phyloP scores from a whole-genome alignment of 2,797 vertebrate genomes.

The Heteromormyrus szaboi region DNA sequence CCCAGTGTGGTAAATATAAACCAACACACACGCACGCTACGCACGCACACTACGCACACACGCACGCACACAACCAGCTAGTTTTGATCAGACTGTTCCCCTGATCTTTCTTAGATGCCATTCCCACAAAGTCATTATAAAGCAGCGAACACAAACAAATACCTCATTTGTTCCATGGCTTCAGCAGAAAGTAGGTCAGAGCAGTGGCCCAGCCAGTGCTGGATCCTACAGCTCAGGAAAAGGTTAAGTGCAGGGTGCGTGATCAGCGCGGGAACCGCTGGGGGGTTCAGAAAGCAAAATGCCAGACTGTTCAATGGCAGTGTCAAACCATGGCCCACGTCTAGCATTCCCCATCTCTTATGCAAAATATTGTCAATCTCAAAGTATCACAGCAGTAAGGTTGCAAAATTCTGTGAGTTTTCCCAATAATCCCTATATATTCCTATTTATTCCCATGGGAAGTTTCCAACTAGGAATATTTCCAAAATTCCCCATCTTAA shows the following conservation, averaged over 20 bases:
- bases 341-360: neutral
- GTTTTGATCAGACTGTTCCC: neutral
- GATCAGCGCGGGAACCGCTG: neutral
- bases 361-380: neutral
- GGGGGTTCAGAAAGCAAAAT: neutral
- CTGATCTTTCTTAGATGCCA: neutral
- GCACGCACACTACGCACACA: neutral
- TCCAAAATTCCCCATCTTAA: neutral
- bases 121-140: neutral
- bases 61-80: neutral
- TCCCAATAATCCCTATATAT: neutral
- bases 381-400: neutral
- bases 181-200: neutral
- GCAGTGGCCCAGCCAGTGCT: neutral
- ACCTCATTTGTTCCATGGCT: slow-evolving; percentile 6
- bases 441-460: neutral
- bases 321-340: neutral
- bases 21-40: neutral
- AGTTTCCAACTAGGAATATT: neutral
- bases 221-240: neutral
- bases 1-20: neutral
- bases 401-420: neutral
- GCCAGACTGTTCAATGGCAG: neutral
- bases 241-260: neutral
- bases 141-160: neutral